phyloP scores from a whole-genome alignment of 2,113 vertebrate species.

The Steatornis caripensis region DNA sequence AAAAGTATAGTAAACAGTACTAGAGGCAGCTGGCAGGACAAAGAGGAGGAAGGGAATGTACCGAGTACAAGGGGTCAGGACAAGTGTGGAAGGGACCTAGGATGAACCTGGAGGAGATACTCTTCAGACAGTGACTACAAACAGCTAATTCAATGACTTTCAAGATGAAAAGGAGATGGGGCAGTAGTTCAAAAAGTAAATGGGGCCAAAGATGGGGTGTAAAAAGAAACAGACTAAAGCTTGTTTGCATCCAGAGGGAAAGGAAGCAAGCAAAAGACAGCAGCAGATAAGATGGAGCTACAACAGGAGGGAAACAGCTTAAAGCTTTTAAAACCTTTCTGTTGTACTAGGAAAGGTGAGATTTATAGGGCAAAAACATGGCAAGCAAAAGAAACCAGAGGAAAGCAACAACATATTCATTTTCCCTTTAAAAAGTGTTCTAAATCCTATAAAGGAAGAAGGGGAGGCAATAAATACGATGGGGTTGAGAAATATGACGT shows the following conservation, averaged over 20 bases:
- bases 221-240: neutral
- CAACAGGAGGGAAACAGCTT: neutral
- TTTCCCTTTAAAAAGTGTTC: neutral
- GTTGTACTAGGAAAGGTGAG: neutral
- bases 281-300: neutral
- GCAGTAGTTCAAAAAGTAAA: neutral
- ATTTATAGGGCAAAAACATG: neutral
- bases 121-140: neutral
- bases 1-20: constrained; percentile 23
- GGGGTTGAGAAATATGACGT: neutral
- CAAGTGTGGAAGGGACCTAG: neutral
- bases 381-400: neutral
- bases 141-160: neutral
- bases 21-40: neutral
- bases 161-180: neutral
- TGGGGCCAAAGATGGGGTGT: neutral
- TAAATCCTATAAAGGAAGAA: neutral
- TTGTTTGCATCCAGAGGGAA: neutral
- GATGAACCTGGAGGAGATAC: neutral
- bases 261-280: neutral
- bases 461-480: neutral
- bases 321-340: neutral
- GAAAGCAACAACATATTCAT: neutral
- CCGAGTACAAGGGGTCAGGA: neutral
- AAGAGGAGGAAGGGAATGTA: constrained; percentile 24